Conservation (phyloP, 2,888 invertebrate species). For the Lottia scabra region DNA sequence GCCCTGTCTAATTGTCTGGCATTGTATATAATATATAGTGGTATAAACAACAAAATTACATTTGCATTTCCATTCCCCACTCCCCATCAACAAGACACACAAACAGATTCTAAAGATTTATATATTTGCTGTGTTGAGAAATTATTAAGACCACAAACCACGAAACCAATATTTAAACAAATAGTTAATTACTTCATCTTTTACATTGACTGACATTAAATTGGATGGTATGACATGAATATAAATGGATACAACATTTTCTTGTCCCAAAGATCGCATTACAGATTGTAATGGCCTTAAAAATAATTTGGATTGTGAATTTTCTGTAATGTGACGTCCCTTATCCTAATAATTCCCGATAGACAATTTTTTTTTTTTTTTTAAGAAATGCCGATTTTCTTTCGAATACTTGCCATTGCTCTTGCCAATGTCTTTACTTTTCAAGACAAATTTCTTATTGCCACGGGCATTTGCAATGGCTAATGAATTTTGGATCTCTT, state of each 20-base stretch:
- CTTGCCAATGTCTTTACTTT: neutral
- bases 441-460: too few relatives aligned
- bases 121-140: constrained; percentile 15
- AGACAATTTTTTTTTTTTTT: too few relatives aligned
- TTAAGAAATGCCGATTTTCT: neutral
- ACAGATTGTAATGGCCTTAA: constrained; percentile 15
- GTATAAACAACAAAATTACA: too few relatives aligned
- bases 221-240: constrained; percentile 6
- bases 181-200: neutral
- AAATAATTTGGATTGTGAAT: neutral
- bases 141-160: neutral
- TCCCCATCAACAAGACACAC: too few relatives aligned
- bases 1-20: too few relatives aligned
- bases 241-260: neutral
- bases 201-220: neutral
- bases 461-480: too few relatives aligned
- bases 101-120: neutral
- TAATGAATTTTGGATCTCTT: too few relatives aligned
- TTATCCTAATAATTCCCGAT: neutral
- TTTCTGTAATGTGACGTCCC: neutral
- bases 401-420: neutral
- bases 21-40: too few relatives aligned
- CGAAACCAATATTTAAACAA: constrained; percentile 12
- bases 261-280: constrained; percentile 9
- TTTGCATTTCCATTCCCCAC: too few relatives aligned